Conservation (phyloP, 2,888 invertebrate genomes). For the Margaritifera margaritifera region DNA sequence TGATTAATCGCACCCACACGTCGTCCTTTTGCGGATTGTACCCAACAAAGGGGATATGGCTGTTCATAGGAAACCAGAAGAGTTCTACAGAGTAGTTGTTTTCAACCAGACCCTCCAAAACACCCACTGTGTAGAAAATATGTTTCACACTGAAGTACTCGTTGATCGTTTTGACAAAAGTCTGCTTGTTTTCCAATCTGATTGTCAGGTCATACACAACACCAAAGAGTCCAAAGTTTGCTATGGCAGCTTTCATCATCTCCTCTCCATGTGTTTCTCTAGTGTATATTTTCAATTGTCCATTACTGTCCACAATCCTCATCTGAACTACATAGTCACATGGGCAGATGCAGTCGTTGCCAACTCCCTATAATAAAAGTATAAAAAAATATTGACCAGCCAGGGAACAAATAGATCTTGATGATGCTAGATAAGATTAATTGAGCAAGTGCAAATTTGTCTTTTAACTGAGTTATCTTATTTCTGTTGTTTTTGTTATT, state of each 20-base stretch:
- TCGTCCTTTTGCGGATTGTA: constrained; percentile 13
- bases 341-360: constrained; percentile 1
- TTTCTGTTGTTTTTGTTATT: no score
- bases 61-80: constrained; percentile 19
- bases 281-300: constrained; percentile 10
- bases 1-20: constrained; percentile 13
- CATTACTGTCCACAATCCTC: constrained; percentile 11
- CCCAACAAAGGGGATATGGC: background rate
- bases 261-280: background rate
- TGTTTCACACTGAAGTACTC: constrained; percentile 1
- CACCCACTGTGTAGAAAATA: constrained; percentile 1
- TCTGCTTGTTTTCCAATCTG: background rate
- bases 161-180: constrained; percentile 12
- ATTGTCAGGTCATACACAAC: constrained; percentile 17
- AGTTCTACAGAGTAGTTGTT: constrained; percentile 14
- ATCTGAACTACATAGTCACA: constrained; percentile 16
- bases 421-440: no score
- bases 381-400: background rate
- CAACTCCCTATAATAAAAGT: constrained; percentile 10
- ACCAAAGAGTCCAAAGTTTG: constrained; percentile 16
- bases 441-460: no score
- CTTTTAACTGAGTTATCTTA: no score
- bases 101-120: constrained; percentile 3
- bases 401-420: no score
- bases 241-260: constrained; percentile 9